phyloP scores from a whole-genome alignment of 1,140 invertebrate genomes.

The Parapsyche elsis region DNA sequence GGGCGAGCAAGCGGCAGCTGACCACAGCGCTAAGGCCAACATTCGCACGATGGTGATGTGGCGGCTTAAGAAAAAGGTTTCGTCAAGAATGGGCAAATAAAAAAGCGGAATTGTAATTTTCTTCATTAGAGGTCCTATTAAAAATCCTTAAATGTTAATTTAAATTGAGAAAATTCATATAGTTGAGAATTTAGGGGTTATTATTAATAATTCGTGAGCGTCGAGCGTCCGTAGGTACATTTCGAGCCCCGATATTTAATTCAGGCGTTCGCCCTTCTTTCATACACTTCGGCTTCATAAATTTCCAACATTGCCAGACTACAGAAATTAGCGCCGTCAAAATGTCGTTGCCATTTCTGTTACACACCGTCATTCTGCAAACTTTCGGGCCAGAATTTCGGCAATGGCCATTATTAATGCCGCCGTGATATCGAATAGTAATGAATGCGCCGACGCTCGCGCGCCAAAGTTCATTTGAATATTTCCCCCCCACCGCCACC shows the following conservation, averaged over 20 bases:
- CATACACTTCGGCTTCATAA: constrained; percentile 1
- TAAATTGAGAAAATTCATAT: neutral
- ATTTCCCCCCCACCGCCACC: no score
- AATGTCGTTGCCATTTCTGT: neutral
- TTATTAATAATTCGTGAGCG: neutral
- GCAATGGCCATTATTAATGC: neutral
- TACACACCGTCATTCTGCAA: neutral
- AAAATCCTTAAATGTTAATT: neutral
- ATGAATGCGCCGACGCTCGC: no score
- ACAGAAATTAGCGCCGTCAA: constrained; percentile 10
- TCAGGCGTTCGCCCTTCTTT: neutral
- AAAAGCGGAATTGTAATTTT: neutral
- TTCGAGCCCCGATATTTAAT: neutral
- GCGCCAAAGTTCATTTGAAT: no score
- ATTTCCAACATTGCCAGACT: constrained; percentile 10
- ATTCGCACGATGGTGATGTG: no score
- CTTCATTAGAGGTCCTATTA: neutral
- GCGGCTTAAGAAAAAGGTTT: neutral
- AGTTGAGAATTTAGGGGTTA: neutral
- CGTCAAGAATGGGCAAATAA: neutral
- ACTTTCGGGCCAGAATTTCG: neutral
- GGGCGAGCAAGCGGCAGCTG: no score
- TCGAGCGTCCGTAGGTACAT: neutral
- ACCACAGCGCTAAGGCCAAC: no score
- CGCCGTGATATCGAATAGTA: neutral